Evolutionary conservation across 2,797 vertebrate genomes (phyloP), one percentile per base, ranked within the genome.

Genomic region (Glossophaga mutica): DNA sequence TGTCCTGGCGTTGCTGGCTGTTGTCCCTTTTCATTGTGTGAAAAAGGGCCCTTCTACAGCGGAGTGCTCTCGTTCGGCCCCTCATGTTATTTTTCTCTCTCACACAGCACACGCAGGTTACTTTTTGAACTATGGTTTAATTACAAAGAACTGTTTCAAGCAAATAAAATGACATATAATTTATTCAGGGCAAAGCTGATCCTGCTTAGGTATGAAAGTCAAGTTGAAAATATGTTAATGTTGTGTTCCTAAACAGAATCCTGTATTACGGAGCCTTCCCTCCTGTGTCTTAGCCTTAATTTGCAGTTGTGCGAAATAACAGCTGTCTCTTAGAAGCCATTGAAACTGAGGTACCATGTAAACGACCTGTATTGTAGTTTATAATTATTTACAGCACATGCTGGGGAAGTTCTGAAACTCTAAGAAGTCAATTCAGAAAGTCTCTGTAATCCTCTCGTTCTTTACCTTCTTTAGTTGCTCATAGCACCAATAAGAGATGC

Each of bases 141-240:
- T 97, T 95, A 95, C 32, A 96, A 79, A 96, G 90, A 87, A 62
- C 88, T 68, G 24, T 39, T 62, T 84, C 77, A 87, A 87, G n/a
- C 62, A 79, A 87, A 91, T 89, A n/a, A 92, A 93, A 86, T 95
- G 59, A 76, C 76, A 94, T 73, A 26, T 95, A 94, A 96, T 95
- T 97, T 94, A 77, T 82, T 91, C 84, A 88, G 55, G 50, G 92
- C 37, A 93, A 77, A 84, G 65, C 65, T 44, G 37, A 81, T 86
- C 70, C 39, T 95, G 95, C 87, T 89, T 62, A 84, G 62, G 50
- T 91, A 67, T 83, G 93, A 59, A 50, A 71, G 48, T 85, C 50
- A 67, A 46, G 29, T 42, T 96, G 57, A 91, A 95, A 96, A 68
- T 79, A 73, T 67, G 68, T 82, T 86, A 86, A 34, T 73, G 55